phyloP scores from a whole-genome alignment of 1,140 invertebrate genomes.

The Sminthurinus signatus region DNA sequence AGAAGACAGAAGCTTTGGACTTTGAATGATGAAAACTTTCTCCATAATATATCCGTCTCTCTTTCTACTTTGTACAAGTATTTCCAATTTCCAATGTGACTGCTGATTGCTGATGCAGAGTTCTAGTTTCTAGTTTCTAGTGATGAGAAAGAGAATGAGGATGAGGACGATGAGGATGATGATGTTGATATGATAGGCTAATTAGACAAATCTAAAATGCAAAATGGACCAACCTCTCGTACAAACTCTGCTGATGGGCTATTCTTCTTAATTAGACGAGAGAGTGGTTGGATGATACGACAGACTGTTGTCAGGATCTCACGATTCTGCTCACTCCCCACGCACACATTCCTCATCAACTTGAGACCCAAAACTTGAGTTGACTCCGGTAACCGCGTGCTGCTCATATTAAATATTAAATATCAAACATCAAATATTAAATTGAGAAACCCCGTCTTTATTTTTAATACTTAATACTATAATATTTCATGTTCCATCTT shows the following conservation, averaged over 20 bases:
- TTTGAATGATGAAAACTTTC: no score
- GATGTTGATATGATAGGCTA: slow-evolving; percentile 20
- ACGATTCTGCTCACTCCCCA: slow-evolving; percentile 33
- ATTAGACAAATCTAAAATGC: slow-evolving; percentile 23
- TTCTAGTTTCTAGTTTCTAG: no score
- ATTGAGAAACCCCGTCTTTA: no score
- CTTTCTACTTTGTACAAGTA: no score
- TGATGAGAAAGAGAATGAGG: neutral
- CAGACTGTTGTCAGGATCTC: slow-evolving; percentile 14
- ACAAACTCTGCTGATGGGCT: slow-evolving; percentile 14
- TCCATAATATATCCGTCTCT: no score
- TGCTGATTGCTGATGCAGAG: no score
- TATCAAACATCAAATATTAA: no score
- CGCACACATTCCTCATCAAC: slow-evolving; percentile 33
- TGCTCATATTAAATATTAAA: no score
- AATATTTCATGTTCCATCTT: no score
- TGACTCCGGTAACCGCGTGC: slow-evolving; percentile 5
- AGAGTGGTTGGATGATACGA: slow-evolving; percentile 17
- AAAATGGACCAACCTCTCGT: slow-evolving; percentile 12
- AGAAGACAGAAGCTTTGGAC: no score
- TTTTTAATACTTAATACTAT: no score
- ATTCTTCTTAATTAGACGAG: slow-evolving; percentile 14
- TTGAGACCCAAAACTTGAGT: slow-evolving; percentile 26
- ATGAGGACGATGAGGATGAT: slow-evolving; percentile 9
- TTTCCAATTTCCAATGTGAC: no score